These are phyloP conservation scores for Anoncus sp. DNA, from an alignment of 2,888 invertebrate species.

Conservation along the genomic window DNA sequence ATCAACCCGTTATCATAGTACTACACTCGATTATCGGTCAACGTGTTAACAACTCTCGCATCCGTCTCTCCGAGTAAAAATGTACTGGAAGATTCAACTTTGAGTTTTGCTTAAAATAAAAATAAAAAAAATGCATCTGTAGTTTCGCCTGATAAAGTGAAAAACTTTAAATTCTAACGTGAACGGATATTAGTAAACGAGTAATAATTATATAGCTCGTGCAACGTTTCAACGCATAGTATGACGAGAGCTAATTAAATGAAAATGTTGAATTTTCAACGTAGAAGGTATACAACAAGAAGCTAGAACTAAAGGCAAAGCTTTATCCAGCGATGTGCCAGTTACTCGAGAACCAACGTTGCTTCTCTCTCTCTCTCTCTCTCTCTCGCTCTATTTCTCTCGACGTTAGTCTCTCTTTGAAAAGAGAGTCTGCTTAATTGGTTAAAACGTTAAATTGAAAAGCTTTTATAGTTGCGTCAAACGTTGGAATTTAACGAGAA, in stretches of 20 bases:
- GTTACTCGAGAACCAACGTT: background rate
- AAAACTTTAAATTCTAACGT: background rate
- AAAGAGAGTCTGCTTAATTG: conserved; percentile 30
- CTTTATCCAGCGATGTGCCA: conserved; percentile 1
- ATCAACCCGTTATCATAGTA: background rate
- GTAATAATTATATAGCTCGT: background rate
- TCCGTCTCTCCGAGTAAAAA: background rate
- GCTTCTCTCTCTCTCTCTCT: background rate
- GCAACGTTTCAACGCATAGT: conserved; percentile 3
- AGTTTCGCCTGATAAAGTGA: background rate
- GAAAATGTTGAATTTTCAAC: conserved; percentile 7
- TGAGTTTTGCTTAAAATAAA: background rate
- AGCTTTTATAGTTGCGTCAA: background rate
- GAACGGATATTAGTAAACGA: background rate
- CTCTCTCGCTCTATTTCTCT: conserved; percentile 24
- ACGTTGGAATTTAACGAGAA: conserved; percentile 6
- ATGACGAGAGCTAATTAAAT: conserved; percentile 20
- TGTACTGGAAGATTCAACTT: background rate
- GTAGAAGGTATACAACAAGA: background rate
- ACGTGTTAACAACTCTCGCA: background rate
- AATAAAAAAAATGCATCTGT: background rate
- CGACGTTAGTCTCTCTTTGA: background rate
- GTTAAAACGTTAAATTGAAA: conserved; percentile 22
- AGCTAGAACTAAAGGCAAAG: conserved; percentile 3
- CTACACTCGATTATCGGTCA: background rate